phyloP scores from a whole-genome alignment of 2,113 vertebrate genomes.

The Dicrurus megarhynchus region DNA sequence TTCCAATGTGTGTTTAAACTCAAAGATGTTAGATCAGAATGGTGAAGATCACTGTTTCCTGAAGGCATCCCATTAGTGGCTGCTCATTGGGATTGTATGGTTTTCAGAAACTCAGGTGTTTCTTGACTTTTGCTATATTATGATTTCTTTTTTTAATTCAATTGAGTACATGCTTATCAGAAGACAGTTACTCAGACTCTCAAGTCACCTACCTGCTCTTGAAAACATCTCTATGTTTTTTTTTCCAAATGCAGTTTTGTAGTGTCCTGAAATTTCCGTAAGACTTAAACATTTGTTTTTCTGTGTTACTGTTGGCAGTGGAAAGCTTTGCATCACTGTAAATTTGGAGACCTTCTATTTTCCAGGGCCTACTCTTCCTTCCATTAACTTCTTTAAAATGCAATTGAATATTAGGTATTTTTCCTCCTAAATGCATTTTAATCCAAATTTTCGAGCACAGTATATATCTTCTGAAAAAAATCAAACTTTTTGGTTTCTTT shows the following conservation, averaged over 20 bases:
- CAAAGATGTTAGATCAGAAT: not conserved
- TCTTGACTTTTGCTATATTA: not conserved
- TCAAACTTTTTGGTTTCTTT: not conserved
- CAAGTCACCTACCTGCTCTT: not conserved
- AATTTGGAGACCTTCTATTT: not conserved
- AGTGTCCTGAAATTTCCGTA: not conserved
- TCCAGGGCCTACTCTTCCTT: not conserved
- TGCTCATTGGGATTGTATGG: not conserved
- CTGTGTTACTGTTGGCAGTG: not conserved
- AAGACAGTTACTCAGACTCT: fast-evolving
- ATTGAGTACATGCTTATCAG: not conserved
- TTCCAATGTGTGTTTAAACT: not conserved
- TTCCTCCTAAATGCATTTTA: not conserved
- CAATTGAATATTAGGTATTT: not conserved
- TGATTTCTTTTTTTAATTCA: not conserved
- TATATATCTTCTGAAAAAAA: not conserved
- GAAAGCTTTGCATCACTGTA: not conserved
- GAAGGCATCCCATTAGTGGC: not conserved
- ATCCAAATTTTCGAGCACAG: not conserved
- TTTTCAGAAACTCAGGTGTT: not conserved
- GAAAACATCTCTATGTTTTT: fast-evolving
- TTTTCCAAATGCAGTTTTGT: not conserved
- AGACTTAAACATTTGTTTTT: not conserved
- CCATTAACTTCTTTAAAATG: not conserved
- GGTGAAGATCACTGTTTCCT: not conserved